Percentiles rank a stretch among this genome's conserved stretches.
Conservation (phyloP, 2,888 invertebrate genomes). For the Stenotaenia linearis region DNA sequence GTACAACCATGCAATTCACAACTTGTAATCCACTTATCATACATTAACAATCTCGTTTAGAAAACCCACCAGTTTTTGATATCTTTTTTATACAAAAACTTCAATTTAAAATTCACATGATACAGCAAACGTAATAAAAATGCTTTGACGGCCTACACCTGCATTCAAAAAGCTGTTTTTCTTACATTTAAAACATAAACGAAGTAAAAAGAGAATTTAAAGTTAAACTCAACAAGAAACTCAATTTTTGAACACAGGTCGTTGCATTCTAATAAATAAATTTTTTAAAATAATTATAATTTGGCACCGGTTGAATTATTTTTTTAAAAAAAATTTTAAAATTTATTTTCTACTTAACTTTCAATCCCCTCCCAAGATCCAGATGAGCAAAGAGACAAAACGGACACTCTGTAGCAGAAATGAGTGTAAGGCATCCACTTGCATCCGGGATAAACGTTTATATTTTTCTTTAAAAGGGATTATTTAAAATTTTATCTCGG, state of each 20-base stretch:
- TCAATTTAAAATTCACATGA: not conserved
- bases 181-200: too few species aligned
- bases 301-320: not conserved
- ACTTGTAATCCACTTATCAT: not conserved
- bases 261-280: not conserved
- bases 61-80: too few species aligned
- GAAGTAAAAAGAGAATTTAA: too few species aligned
- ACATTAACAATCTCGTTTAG: not conserved
- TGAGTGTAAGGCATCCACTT: slow-evolving; percentile 26
- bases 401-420: slow-evolving; percentile 20
- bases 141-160: too few species aligned
- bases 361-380: not conserved
- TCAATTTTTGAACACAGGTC: too few species aligned
- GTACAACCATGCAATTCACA: slow-evolving; percentile 26
- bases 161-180: too few species aligned
- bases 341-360: not conserved
- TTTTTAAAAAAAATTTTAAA: not conserved
- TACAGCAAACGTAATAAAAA: not conserved
- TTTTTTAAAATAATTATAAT: not conserved
- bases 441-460: not conserved
- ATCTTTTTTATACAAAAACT: too few species aligned
- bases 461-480: not conserved
- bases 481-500: not conserved
- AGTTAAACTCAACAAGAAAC: not conserved
- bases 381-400: slow-evolving; percentile 12